These are phyloP conservation scores for Apodemus speciosus DNA, from an alignment of 2,113 vertebrate genomes.

Conservation along the genomic window DNA sequence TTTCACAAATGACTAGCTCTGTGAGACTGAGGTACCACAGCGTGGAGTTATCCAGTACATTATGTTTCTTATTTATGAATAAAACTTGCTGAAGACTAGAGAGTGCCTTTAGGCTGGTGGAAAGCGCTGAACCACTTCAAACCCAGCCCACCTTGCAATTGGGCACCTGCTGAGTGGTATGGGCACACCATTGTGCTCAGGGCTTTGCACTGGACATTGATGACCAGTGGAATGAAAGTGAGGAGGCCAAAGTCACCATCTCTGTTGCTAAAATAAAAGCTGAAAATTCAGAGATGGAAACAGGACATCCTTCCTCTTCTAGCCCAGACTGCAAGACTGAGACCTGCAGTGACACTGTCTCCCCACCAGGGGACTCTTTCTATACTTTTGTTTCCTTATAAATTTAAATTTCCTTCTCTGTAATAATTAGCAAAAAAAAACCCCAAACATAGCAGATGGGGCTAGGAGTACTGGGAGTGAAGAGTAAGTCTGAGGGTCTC, in stretches of 20 bases:
- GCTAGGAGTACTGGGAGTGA: not conserved
- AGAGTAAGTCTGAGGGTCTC: not conserved
- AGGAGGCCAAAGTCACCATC: not conserved
- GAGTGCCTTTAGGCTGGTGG: not conserved
- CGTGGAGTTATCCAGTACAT: not conserved
- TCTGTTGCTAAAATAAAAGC: conserved; percentile 8
- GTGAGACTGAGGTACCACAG: not conserved
- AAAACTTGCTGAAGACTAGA: not conserved
- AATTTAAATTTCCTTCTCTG: not conserved
- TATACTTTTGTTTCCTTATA: not conserved
- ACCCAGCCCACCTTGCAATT: fast-evolving
- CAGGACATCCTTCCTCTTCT: not conserved
- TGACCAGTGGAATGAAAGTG: not conserved
- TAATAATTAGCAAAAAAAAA: conserved; percentile 9
- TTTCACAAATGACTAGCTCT: not conserved
- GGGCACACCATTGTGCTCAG: fast-evolving
- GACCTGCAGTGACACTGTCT: fast-evolving
- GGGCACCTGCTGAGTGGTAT: not conserved
- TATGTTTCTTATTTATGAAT: not conserved
- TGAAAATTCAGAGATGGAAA: not conserved
- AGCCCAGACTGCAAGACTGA: not conserved
- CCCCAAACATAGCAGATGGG: not conserved
- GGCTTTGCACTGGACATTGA: not conserved
- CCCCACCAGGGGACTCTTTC: not conserved
- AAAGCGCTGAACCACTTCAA: not conserved